These are phyloP conservation scores for Promerops cafer DNA, from an alignment of 2,113 vertebrate genomes.

Conservation along the genomic window DNA sequence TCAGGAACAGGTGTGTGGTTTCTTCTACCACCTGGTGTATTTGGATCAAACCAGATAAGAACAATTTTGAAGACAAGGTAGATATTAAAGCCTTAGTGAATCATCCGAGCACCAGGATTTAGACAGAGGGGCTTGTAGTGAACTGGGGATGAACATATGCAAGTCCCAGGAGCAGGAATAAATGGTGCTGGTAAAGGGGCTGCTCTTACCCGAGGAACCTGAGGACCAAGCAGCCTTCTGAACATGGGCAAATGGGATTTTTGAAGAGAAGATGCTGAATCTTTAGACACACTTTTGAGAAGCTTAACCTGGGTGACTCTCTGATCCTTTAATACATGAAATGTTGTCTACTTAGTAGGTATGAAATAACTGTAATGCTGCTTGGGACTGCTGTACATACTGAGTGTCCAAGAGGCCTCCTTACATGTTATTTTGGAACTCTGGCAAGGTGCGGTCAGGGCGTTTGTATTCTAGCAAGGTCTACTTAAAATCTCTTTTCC, in stretches of 20 bases:
- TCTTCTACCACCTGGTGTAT: neutral
- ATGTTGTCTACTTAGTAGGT: neutral
- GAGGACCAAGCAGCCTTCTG: neutral
- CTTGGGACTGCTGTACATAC: neutral
- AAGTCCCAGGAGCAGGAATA: neutral
- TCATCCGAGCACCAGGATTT: neutral
- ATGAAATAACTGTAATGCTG: neutral
- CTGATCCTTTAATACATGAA: neutral
- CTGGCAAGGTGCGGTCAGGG: neutral
- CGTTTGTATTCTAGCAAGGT: neutral
- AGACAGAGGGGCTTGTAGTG: neutral
- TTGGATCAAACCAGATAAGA: neutral
- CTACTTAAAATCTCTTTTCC: neutral
- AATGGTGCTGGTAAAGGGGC: neutral
- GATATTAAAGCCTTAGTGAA: neutral
- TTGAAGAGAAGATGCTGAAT: neutral
- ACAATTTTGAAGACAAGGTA: neutral
- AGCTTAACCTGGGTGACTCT: neutral
- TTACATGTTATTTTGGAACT: neutral
- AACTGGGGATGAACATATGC: neutral
- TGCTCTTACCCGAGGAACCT: neutral
- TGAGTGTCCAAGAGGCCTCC: neutral
- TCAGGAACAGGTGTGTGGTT: neutral
- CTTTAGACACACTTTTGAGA: neutral
- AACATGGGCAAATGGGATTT: neutral